Conservation (phyloP, 2,113 vertebrate species). For the Hemicordylus capensis region DNA sequence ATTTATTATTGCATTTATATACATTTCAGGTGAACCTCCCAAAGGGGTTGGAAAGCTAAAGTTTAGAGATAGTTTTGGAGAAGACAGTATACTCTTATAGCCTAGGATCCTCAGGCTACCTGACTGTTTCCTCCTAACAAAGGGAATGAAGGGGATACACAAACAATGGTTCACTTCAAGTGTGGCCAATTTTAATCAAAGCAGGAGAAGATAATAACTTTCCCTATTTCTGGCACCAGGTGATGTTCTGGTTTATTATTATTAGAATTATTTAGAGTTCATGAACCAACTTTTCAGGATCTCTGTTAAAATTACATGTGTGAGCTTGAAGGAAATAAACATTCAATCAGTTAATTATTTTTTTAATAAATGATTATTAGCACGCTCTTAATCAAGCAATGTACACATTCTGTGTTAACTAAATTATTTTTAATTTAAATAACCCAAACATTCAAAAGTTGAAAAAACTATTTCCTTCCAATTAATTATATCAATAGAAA, state of each 20-base stretch:
- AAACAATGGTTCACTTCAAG: no score
- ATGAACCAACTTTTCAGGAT: background rate
- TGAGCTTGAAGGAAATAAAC: no score
- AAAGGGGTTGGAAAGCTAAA: background rate
- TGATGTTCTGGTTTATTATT: background rate
- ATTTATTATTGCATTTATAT: no score
- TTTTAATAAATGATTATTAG: background rate
- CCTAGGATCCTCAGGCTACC: background rate
- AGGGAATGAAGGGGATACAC: background rate
- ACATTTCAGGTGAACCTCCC: no score
- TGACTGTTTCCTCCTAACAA: no score
- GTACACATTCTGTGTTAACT: background rate
- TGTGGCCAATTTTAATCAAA: background rate
- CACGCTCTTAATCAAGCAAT: background rate
- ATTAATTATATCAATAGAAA: background rate
- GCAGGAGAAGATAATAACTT: background rate
- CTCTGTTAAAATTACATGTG: no score
- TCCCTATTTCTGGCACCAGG: background rate
- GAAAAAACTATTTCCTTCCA: background rate
- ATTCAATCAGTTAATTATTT: no score
- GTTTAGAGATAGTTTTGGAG: background rate
- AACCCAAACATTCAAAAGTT: background rate
- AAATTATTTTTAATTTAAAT: background rate
- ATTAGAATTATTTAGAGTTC: no score
- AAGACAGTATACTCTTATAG: background rate